These are phyloP conservation scores for Smittia aterrima DNA, from an alignment of 2,888 invertebrate genomes.

Conservation along the genomic window DNA sequence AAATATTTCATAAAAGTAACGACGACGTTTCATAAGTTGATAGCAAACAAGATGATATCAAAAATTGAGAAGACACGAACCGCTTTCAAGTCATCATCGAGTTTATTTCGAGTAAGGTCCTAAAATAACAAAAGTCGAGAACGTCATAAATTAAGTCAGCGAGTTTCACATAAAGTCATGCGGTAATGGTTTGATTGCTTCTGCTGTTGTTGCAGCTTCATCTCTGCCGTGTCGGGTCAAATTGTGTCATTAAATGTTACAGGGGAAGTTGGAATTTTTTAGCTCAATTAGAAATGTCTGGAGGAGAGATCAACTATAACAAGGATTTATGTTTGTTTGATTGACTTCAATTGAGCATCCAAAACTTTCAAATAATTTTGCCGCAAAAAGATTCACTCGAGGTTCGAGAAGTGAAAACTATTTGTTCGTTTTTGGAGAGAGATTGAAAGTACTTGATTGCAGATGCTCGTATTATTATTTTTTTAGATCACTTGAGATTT, in stretches of 20 bases:
- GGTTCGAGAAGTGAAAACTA: no score
- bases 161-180: background rate
- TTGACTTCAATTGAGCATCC: background rate
- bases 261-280: background rate
- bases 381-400: background rate
- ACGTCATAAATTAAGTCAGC: background rate
- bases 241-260: background rate
- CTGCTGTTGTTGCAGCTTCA: background rate
- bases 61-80: background rate
- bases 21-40: background rate
- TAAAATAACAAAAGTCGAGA: background rate
- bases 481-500: constrained; percentile 9
- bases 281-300: background rate
- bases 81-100: background rate
- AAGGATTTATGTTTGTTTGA: background rate
- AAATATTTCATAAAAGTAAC: background rate
- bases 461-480: background rate
- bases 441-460: background rate
- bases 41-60: background rate
- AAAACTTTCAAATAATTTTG: background rate
- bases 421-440: background rate
- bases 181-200: background rate
- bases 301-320: background rate
- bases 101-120: background rate
- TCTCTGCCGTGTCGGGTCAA: background rate